These are phyloP conservation scores for Poecilus cupreus DNA, from an alignment of 2,888 invertebrate genomes.

Conservation along the genomic window DNA sequence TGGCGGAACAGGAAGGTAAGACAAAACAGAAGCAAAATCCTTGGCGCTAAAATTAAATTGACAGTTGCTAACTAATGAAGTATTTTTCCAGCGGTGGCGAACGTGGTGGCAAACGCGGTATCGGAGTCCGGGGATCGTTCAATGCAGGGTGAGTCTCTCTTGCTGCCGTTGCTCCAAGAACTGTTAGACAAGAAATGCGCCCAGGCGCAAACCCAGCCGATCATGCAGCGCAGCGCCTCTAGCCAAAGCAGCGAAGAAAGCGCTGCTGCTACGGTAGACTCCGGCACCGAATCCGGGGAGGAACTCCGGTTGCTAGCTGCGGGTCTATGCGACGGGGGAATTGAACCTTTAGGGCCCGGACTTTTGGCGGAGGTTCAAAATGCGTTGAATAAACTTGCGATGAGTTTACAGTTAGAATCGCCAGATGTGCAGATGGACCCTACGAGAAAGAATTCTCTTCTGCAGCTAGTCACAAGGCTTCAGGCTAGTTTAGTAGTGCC, in stretches of 20 bases:
- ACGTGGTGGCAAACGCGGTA: conserved; percentile 74
- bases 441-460: conserved; percentile 76
- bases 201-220: conserved; percentile 8
- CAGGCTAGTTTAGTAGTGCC: conserved; percentile 76
- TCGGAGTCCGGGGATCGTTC: conserved; percentile 65
- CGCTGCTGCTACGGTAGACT: conserved; percentile 74
- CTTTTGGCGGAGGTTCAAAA: conserved; percentile 85
- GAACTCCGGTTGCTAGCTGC: conserved; percentile 75
- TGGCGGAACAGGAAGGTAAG: conserved; percentile 91
- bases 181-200: conserved; percentile 73
- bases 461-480: conserved; percentile 82
- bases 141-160: conserved; percentile 84
- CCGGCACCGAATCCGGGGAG: conserved; percentile 82
- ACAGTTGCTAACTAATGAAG: too few species aligned
- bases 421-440: conserved; percentile 71
- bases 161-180: conserved; percentile 81
- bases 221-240: conserved; percentile 62
- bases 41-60: background rate
- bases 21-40: background rate
- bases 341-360: conserved; percentile 72
- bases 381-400: conserved; percentile 84
- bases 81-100: conserved; percentile 72
- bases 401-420: conserved; percentile 79
- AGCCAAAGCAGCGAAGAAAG: conserved; percentile 68
- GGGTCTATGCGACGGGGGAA: conserved; percentile 65